Conservation (phyloP, 2,113 vertebrate genomes). For the Pituophis catenifer region DNA sequence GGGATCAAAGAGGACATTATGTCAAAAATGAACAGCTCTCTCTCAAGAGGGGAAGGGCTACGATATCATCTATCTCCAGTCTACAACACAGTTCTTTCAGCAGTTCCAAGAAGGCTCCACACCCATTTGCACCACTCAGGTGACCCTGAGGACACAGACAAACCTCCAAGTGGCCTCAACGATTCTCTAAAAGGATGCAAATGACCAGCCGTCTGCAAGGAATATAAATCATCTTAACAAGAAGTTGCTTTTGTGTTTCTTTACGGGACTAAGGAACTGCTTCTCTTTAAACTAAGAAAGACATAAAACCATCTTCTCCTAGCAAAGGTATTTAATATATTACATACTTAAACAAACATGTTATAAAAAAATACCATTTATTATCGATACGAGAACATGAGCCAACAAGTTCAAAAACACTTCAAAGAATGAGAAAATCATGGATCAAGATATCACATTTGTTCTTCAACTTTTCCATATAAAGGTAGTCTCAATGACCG, state of each 20-base stretch:
- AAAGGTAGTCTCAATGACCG: neutral
- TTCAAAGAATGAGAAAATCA: neutral
- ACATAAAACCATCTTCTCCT: neutral
- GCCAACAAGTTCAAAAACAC: neutral
- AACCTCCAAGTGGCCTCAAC: too few relatives aligned
- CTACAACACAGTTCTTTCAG: too few relatives aligned
- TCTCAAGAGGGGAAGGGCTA: too few relatives aligned
- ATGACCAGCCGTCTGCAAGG: too few relatives aligned
- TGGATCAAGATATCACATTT: neutral
- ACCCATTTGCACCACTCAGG: too few relatives aligned
- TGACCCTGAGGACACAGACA: too few relatives aligned
- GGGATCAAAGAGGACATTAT: too few relatives aligned
- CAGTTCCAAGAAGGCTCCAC: too few relatives aligned
- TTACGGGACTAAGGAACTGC: neutral
- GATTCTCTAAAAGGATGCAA: too few relatives aligned
- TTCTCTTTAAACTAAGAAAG: neutral
- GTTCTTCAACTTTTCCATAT: neutral
- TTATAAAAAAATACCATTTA: neutral
- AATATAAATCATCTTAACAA: neutral
- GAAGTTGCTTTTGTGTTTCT: neutral
- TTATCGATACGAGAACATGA: slow-evolving; percentile 2
- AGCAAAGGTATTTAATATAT: slow-evolving; percentile 45
- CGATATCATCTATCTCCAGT: too few relatives aligned
- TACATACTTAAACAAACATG: slow-evolving; percentile 23
- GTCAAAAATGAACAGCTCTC: too few relatives aligned